phyloP scores from a whole-genome alignment of 92 coral and sea anemone species.

The Virgularia gustaviana region DNA sequence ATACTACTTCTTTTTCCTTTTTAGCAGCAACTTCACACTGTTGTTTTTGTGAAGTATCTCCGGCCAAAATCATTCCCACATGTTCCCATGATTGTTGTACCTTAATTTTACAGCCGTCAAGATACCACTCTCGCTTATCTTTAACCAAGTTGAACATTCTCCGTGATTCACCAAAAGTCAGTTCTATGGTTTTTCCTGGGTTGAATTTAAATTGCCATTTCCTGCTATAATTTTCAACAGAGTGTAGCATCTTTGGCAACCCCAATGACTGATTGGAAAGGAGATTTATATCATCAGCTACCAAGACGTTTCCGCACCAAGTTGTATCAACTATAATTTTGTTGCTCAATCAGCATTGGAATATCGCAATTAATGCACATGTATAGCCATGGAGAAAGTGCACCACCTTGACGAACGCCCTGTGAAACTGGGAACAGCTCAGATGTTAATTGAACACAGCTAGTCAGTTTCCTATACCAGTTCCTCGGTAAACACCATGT shows the following conservation, averaged over 20 bases:
- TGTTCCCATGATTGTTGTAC: slow-evolving; percentile 10
- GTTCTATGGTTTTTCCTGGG: background rate
- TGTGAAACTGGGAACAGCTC: background rate
- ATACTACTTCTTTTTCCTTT: slow-evolving; percentile 5
- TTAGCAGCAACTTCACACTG: background rate
- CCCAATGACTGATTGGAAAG: background rate
- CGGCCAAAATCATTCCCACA: slow-evolving; percentile 11
- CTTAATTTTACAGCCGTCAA: background rate
- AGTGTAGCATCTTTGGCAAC: background rate
- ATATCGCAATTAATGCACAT: slow-evolving; percentile 15
- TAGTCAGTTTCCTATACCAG: slow-evolving; percentile 8
- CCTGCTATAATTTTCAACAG: background rate
- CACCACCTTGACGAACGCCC: slow-evolving; percentile 15
- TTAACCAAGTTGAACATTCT: background rate
- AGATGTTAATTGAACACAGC: background rate
- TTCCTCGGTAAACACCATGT: background rate
- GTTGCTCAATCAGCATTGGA: background rate
- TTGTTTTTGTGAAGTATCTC: background rate
- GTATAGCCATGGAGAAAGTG: slow-evolving; percentile 17
- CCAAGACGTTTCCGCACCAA: slow-evolving; percentile 1
- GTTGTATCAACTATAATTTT: background rate
- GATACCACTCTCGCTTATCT: background rate
- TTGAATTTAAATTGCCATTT: slow-evolving; percentile 20
- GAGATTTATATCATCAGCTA: slow-evolving; percentile 1
- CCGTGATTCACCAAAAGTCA: slow-evolving; percentile 3